Base-by-base conservation (phyloP, 2,113 vertebrate species). In the Neodon shergylaensis region DNA sequence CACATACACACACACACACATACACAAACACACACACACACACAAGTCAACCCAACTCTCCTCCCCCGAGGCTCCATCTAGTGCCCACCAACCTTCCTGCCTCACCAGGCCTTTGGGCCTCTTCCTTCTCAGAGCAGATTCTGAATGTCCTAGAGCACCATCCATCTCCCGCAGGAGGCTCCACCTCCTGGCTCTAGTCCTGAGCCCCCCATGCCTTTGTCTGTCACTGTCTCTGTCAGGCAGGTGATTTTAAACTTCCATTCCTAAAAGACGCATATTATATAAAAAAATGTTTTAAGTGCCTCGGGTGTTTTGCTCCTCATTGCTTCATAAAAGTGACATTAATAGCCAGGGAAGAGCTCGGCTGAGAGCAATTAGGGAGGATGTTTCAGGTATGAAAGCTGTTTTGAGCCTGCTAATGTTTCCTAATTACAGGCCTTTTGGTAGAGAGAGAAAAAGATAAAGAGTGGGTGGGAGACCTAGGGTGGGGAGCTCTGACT, bases 281-380 rank as follows among this genome's bases (percentile, higher is more conserved):
- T 98, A 98, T 98, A 97, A 98, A 99, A 99, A 99, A 98, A 98
- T 98, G 98, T 98, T 99, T 99, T 99, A 99, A 99, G 98, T 98
- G 98, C 98, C 98, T 98, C 92, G 49, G 98, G 98, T 99, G 98
- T 98, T 99, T 99, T 98, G 98, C 98, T 99, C 98, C 98, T 99
- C 98, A 98, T 98, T 99, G 99, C 98, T 99, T 99, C 98, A 98
- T 98, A 98, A 98, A 99, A 99, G 98, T 99, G 99, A 99, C 98
- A 99, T 99, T 99, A 99, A 99, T 99, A 99, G 98, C 98, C 98
- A 98, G 98, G 98, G 97, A 99, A 99, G 98, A 99, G 98, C 98
- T 98, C 98, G 98, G 98, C 98, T 95, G 98, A 99, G 98, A 98
- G 98, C 98, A 99, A 99, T 99, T 99, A 99, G 7, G 90, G 98